Evolutionary conservation across 2,113 vertebrate genomes (phyloP), one percentile per base, ranked within the genome.

Genomic region (Cyrtonyx montezumae): DNA sequence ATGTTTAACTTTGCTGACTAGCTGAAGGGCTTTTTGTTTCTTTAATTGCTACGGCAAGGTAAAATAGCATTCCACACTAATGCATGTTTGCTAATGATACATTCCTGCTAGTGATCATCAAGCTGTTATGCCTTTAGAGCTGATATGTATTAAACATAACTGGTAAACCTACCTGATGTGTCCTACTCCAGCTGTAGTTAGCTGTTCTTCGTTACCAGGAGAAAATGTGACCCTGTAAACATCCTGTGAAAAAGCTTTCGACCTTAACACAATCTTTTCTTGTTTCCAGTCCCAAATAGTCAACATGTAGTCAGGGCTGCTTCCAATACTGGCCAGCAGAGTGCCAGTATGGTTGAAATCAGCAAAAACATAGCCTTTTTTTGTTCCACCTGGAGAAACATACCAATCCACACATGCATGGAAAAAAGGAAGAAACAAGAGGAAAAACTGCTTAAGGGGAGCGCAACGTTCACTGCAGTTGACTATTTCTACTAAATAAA

Each of bases 201-300:
- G 98, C 82, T 98, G 98, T 21, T 97, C 98, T 2, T 98, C 98
- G 49, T 98, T 97, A 88, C 99, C 98, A 12, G 98, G 97, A 70
- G 99, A 99, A 97, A 99, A 99, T 40, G 97, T 98, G 91, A 99
- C 97, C 58, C 96, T 96, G 96, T 98, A 99, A 71, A 99, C 97
- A n/a, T 99, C 99, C 96, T 99, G 98, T 46, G 98, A 98, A 95
- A 98, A 98, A 46, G 99, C 99, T 96, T 99, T 99, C 81, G 97
- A 98, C 86, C 98, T 98, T 91, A 99, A 87, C 70, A 98, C 78
- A 84, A 98, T 98, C 82, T 98, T 97, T 92, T 99, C 99, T 87
- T 98, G 96, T 86, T 94, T 98, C 99, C 99, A 99, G 46, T 98
- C 97, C 99, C 99, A 99, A 67, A 99, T 95, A 8, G 98, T 99